A percentile compares a stretch with the other conserved stretches of the same genome.
phyloP scores from a whole-genome alignment of 2,888 invertebrate genomes.

The Tetragonula carbonaria region DNA sequence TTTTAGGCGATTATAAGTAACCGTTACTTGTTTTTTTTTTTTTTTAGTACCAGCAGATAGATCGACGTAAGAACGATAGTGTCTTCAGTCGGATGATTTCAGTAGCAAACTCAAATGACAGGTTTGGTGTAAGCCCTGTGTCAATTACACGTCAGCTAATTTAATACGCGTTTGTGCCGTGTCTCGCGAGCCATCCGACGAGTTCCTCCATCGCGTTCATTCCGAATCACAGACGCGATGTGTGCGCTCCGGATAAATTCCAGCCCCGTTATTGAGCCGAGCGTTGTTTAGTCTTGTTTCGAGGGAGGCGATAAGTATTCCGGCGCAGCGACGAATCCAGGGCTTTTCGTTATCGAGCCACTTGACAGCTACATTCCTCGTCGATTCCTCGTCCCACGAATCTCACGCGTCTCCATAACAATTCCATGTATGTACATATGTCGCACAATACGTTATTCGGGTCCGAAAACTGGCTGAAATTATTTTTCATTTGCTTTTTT shows the following conservation, averaged over 20 bases:
- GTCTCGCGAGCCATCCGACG: slow-evolving; percentile 3
- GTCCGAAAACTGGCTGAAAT: too few species aligned
- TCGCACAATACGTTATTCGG: background rate
- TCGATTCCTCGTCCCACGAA: slow-evolving; percentile 6
- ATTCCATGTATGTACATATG: too few species aligned
- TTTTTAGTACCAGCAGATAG: background rate
- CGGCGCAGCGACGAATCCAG: background rate
- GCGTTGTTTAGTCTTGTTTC: slow-evolving; percentile 37
- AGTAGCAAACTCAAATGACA: background rate
- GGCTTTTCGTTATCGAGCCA: slow-evolving; percentile 20
- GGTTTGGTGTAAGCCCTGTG: background rate
- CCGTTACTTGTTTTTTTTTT: background rate
- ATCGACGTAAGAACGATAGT: background rate
- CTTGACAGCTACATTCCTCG: slow-evolving; percentile 12
- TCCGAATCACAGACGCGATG: slow-evolving; percentile 6
- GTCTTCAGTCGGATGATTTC: background rate
- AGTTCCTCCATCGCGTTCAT: background rate
- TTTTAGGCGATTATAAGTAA: background rate
- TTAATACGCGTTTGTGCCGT: slow-evolving; percentile 1
- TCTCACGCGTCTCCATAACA: background rate
- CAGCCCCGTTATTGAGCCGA: slow-evolving; percentile 20
- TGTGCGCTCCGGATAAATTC: slow-evolving; percentile 29
- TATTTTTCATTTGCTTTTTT: too few species aligned
- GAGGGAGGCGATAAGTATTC: slow-evolving; percentile 24
- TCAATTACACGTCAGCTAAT: slow-evolving; percentile 3